Percentiles rank a stretch among this genome's conserved stretches.
Conservation (phyloP, 2,888 invertebrate species). For the Drosophila atroscutellata region DNA sequence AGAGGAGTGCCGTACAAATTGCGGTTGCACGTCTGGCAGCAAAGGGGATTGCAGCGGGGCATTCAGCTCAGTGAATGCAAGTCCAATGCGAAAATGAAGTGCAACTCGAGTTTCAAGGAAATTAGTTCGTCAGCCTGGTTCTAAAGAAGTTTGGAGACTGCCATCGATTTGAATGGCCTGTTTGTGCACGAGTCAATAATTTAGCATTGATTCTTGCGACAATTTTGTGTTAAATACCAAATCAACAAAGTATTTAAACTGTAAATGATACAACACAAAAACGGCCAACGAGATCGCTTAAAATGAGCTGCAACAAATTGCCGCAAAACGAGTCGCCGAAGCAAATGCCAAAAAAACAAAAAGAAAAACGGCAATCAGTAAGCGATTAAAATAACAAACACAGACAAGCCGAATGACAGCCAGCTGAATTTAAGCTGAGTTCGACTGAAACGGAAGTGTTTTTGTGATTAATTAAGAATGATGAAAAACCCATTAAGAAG, state of each 20-base stretch:
- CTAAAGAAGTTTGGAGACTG: neutral
- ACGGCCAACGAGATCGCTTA: slow-evolving; percentile 25
- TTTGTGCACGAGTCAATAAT: slow-evolving; percentile 14
- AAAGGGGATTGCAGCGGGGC: neutral
- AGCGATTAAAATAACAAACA: slow-evolving; percentile 25
- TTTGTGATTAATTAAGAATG: slow-evolving; percentile 10
- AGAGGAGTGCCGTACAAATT: slow-evolving; percentile 12
- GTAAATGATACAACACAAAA: slow-evolving; percentile 28
- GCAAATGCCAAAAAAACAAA: slow-evolving; percentile 16
- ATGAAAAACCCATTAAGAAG: slow-evolving; percentile 19
- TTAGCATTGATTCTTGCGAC: slow-evolving; percentile 8
- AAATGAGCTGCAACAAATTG: slow-evolving; percentile 52
- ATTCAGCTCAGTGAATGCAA: neutral
- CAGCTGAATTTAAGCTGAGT: slow-evolving; percentile 5
- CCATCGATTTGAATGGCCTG: slow-evolving; percentile 3
- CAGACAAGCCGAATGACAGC: slow-evolving; percentile 32
- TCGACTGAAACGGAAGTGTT: slow-evolving; percentile 39
- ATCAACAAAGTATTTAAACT: neutral
- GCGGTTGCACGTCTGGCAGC: neutral
- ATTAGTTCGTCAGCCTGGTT: neutral
- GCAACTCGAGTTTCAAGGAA: slow-evolving; percentile 14
- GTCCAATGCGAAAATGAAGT: neutral
- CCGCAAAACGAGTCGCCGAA: slow-evolving; percentile 14
- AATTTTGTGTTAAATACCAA: slow-evolving; percentile 6
- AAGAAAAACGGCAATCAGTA: slow-evolving; percentile 37